Base-by-base conservation (phyloP, 1,140 invertebrate species). In the Drosophila busckii region DNA sequence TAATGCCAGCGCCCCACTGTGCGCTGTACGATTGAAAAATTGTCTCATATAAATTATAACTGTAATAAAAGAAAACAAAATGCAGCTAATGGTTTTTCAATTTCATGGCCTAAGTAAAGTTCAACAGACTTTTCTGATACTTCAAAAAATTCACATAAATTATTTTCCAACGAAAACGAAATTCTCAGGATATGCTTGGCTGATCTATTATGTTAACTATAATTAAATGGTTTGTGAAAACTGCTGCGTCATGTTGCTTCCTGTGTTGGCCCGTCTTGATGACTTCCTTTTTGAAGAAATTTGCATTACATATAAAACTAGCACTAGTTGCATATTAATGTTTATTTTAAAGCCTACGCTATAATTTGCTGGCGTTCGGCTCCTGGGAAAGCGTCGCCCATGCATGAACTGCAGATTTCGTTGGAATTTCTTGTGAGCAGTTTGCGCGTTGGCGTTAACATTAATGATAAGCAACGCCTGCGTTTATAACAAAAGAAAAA, bases 1-100 rank as follows among this genome's bases (percentile, higher is more conserved):
- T 80, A 66, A 58, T 40, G 54, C n/a, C n/a, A n/a, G n/a, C 48
- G 34, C 49, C 61, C 52, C 31, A 73, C 61, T 50, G 75, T 48
- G 32, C 34, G 37, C 25, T 12, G 62, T 49, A 35, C 45, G 59
- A 65, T 82, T 80, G 73, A 80, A 82, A 80, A 73, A 80, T 80
- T 55, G 73, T 59, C 69, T 82, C 75, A 82, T 44, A 80, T 80
- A 80, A 80, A 80, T 80, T 80, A 80, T 80, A 80, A 82, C 73
- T 82, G 73, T 80, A 82, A 80, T 80, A 82, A 73, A 68, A 45
- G 35, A 42, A 16, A 28, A 31, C 17, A 34, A 19, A 54, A 48
- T 50, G 35, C 25, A 20, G 60, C 44, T 82, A 82, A 80, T 80
- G 59, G 34, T 32, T 73, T 73, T 73, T 64, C 75, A 73, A 82